Conservation (phyloP, 2,888 invertebrate genomes). For the Tipula vernalis region DNA sequence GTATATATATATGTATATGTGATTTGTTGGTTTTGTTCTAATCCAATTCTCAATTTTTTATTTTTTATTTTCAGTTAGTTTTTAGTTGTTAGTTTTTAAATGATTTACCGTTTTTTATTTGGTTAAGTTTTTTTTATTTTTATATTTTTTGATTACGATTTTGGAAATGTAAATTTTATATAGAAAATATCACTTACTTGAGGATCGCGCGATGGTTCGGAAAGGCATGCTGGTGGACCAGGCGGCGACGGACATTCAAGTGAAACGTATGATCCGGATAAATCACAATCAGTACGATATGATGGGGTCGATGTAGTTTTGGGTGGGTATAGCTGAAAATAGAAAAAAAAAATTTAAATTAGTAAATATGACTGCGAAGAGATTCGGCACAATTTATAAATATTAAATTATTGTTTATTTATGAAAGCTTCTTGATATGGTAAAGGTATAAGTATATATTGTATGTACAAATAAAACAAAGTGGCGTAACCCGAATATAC, state of each 20-base stretch:
- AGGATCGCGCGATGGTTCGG: constrained; percentile 26
- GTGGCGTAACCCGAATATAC: not conserved
- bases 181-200: constrained; percentile 21
- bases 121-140: not conserved
- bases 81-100: not conserved
- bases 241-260: constrained; percentile 28
- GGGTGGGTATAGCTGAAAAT: constrained; percentile 24
- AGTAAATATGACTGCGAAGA: too few relatives aligned
- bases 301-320: constrained; percentile 20
- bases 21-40: not conserved
- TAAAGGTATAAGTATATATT: not conserved
- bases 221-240: constrained; percentile 25
- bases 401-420: not conserved
- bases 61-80: not conserved
- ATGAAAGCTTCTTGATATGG: not conserved
- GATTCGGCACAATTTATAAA: not conserved
- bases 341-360: not conserved
- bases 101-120: not conserved
- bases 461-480: not conserved
- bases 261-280: constrained; percentile 27
- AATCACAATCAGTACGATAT: constrained; percentile 25
- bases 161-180: not conserved
- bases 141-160: not conserved
- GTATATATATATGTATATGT: not conserved
- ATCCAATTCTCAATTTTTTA: not conserved